A percentile compares a stretch with the other conserved stretches of the same genome.
Evolutionary conservation across 2,797 vertebrate genomes (phyloP).

Genomic region (Fratercula arctica): DNA sequence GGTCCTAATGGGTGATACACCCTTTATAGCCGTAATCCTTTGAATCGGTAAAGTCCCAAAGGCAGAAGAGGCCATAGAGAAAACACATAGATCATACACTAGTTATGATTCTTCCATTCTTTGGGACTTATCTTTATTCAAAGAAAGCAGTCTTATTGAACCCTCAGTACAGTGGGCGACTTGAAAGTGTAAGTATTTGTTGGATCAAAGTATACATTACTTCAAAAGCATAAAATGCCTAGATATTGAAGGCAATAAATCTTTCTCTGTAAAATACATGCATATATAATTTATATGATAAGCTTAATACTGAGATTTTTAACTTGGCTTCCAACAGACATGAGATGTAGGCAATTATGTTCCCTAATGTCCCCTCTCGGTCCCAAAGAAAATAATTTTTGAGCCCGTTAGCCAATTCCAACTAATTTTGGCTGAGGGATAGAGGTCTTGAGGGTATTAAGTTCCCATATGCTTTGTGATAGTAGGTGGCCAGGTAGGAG

Average conservation of each 20-base stretch:
- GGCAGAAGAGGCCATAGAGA: neutral
- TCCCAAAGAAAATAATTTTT: conserved; percentile 64
- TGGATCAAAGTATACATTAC: conserved; percentile 58
- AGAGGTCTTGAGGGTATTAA: neutral
- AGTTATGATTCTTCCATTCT: neutral
- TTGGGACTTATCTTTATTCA: neutral
- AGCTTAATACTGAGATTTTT: conserved; percentile 41
- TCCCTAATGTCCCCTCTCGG: conserved; percentile 43
- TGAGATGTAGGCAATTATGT: conserved; percentile 37
- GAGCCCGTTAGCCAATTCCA: conserved; percentile 2
- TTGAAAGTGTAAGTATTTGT: conserved; percentile 39
- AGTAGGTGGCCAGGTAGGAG: conserved; percentile 36
- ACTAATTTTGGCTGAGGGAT: neutral
- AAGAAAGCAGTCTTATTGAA: neutral
- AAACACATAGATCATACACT: neutral
- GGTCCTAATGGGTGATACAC: neutral
- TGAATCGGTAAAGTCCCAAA: neutral
- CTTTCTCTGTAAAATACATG: conserved; percentile 39
- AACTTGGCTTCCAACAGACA: conserved; percentile 40
- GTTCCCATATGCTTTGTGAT: neutral
- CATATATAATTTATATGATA: conserved; percentile 64
- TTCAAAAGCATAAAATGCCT: conserved; percentile 61
- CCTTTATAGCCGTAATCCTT: neutral
- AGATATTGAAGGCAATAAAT: conserved; percentile 63
- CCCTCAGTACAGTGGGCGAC: neutral